These are phyloP conservation scores for Chlorodrepanis virens DNA, from an alignment of 2,113 vertebrate species.

Conservation along the genomic window DNA sequence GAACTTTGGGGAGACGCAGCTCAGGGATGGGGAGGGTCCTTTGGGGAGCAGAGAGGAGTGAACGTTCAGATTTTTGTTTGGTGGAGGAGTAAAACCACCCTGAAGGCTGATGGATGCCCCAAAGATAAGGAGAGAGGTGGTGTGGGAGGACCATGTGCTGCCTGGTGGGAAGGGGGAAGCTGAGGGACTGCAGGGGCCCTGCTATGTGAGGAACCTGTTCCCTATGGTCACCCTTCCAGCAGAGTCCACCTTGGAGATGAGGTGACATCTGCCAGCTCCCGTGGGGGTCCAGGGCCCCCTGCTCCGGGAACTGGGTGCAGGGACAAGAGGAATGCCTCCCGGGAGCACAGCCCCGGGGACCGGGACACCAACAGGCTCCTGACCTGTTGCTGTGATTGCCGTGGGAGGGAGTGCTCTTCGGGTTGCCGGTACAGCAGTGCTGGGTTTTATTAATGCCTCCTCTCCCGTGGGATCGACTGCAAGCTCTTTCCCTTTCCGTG, in stretches of 20 bases:
- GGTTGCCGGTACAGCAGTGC: not conserved
- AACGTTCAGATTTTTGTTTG: not conserved
- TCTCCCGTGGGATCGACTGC: not conserved
- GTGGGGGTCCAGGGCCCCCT: rapidly evolving
- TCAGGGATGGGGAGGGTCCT: not conserved
- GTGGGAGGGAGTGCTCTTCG: not conserved
- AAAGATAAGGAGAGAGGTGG: rapidly evolving
- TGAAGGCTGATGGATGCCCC: not conserved
- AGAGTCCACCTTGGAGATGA: not conserved
- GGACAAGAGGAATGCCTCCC: not conserved
- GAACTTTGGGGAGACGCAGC: not conserved
- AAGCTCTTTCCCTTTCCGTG: not conserved
- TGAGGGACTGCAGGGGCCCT: not conserved
- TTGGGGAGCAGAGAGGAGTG: not conserved
- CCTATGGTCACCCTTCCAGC: not conserved
- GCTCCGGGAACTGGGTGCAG: not conserved
- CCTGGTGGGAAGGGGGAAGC: not conserved
- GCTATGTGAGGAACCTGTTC: not conserved
- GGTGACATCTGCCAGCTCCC: not conserved
- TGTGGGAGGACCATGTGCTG: not conserved
- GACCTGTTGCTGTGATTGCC: slow-evolving; percentile 36
- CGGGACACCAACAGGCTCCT: not conserved
- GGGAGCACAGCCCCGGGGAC: not conserved
- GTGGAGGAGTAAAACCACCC: not conserved
- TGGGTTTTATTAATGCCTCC: not conserved